Percentiles rank a stretch among this genome's conserved stretches.
These are phyloP conservation scores for Physella acuta DNA, from an alignment of 1,140 invertebrate genomes.

Conservation along the genomic window DNA sequence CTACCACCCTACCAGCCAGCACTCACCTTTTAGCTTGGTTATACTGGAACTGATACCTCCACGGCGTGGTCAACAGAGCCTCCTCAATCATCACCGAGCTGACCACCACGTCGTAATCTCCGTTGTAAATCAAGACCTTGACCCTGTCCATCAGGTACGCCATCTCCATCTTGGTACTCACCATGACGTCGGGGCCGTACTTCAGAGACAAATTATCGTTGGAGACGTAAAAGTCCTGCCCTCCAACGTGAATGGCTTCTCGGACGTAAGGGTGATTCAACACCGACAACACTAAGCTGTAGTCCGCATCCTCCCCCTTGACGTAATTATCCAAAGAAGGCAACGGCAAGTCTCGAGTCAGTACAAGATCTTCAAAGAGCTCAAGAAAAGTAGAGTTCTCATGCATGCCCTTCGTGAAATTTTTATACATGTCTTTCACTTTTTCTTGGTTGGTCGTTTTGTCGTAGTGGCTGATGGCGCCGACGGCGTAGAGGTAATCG, in stretches of 20 bases:
- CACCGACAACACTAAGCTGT: background rate
- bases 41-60: conserved; percentile 4
- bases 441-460: conserved; percentile 2
- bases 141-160: conserved; percentile 17
- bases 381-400: background rate
- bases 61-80: conserved; percentile 12
- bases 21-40: conserved; percentile 11
- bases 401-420: background rate
- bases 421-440: conserved; percentile 7
- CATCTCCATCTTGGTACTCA: conserved; percentile 10
- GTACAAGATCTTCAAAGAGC: conserved; percentile 10
- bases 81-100: conserved; percentile 23
- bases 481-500: conserved; percentile 17
- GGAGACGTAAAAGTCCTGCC: background rate
- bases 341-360: conserved; percentile 4
- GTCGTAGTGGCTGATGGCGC: conserved; percentile 12
- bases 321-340: conserved; percentile 25
- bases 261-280: conserved; percentile 6
- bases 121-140: conserved; percentile 25
- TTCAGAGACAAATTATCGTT: conserved; percentile 11
- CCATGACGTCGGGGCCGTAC: conserved; percentile 10
- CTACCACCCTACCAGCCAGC: too few species aligned
- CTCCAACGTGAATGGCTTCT: conserved; percentile 15
- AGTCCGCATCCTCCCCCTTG: background rate
- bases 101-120: conserved; percentile 20